These are phyloP conservation scores for Neoitamus cyanurus DNA, from an alignment of 2,888 invertebrate genomes.

Conservation along the genomic window DNA sequence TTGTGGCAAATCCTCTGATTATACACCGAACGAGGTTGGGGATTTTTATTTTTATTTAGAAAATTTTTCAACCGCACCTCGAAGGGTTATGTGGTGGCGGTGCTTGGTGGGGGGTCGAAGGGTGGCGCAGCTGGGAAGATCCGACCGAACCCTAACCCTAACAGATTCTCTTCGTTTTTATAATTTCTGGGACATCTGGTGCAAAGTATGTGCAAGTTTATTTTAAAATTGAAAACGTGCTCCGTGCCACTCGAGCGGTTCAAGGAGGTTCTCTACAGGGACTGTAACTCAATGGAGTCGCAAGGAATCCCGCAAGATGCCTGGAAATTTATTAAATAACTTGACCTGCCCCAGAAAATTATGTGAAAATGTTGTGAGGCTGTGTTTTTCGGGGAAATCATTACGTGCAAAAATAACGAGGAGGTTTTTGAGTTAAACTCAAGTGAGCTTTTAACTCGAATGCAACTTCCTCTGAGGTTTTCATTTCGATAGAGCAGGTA, in stretches of 20 bases:
- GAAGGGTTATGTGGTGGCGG: not conserved
- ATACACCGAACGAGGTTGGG: not conserved
- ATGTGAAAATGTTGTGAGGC: not conserved
- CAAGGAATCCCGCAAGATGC: not conserved
- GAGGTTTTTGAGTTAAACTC: not conserved
- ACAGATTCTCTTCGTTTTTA: not conserved
- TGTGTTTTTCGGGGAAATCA: not conserved
- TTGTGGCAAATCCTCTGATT: not conserved
- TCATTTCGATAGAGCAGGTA: no score
- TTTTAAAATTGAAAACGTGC: slow-evolving; percentile 1
- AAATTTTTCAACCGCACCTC: not conserved
- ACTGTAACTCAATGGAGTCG: not conserved
- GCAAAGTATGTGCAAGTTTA: not conserved
- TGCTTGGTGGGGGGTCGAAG: not conserved
- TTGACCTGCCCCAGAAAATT: not conserved
- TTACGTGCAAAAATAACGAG: not conserved
- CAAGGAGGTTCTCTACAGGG: not conserved
- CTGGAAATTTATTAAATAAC: not conserved
- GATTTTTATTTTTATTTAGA: not conserved
- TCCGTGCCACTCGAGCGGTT: not conserved
- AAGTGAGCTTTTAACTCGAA: not conserved
- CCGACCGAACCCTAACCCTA: not conserved
- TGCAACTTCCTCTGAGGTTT: not conserved
- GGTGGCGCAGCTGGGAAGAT: not conserved
- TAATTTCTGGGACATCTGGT: not conserved